Conservation (phyloP, 2,113 vertebrate genomes). For the Fregetta grallaria region DNA sequence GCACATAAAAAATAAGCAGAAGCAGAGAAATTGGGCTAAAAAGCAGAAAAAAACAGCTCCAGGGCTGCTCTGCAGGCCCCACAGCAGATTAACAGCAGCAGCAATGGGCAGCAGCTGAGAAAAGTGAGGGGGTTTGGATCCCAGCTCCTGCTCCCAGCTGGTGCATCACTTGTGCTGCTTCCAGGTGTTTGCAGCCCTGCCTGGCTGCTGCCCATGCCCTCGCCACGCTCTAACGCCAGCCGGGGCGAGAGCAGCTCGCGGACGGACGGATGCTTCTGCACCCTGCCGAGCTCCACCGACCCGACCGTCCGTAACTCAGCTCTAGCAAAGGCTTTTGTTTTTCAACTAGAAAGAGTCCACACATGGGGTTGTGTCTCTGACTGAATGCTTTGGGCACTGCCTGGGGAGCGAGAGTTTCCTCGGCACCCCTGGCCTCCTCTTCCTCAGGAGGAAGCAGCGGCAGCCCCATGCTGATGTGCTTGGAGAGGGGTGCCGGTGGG, state of each 20-base stretch:
- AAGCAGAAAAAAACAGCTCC: not conserved
- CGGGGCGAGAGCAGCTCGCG: fast-evolving
- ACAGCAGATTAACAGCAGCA: not conserved
- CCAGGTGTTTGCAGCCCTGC: not conserved
- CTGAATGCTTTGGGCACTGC: not conserved
- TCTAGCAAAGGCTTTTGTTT: not conserved
- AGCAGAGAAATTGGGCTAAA: not conserved
- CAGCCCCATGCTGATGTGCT: not conserved
- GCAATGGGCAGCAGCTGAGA: not conserved
- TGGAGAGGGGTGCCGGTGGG: not conserved
- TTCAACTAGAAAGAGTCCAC: not conserved
- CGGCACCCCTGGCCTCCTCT: not conserved
- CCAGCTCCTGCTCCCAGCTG: not conserved
- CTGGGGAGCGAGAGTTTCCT: not conserved
- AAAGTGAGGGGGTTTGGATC: not conserved
- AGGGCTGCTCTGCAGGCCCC: not conserved
- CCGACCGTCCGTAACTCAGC: fast-evolving
- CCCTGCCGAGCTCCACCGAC: fast-evolving
- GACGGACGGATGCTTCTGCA: not conserved
- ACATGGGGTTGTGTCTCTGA: not conserved
- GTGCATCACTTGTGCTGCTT: not conserved
- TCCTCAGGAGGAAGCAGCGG: not conserved
- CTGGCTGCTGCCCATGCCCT: not conserved
- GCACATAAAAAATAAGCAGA: not conserved
- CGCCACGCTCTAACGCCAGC: fast-evolving